These are phyloP conservation scores for Tychaedon coryphoeus DNA, from an alignment of 2,113 vertebrate genomes.

Conservation along the genomic window DNA sequence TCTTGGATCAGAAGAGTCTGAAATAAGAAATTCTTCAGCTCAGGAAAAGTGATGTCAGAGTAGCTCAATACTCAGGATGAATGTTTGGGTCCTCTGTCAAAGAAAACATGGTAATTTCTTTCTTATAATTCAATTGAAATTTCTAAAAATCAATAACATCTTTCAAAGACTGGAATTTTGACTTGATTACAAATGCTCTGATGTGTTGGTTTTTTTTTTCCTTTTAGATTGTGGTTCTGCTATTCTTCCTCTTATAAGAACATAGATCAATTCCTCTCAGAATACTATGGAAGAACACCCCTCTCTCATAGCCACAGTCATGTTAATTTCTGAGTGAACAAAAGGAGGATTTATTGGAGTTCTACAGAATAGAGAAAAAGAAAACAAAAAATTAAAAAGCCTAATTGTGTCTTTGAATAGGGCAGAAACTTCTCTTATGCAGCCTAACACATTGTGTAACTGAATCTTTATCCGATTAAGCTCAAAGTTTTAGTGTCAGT, in stretches of 20 bases:
- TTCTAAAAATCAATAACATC: neutral
- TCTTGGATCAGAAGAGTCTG: neutral
- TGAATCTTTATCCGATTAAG: neutral
- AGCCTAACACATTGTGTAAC: neutral
- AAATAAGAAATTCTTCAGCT: neutral
- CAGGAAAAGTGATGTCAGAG: neutral
- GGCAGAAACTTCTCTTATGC: neutral
- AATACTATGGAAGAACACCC: neutral
- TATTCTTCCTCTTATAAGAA: neutral
- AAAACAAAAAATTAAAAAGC: neutral
- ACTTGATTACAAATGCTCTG: neutral
- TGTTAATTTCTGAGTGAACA: slow-evolving; percentile 25
- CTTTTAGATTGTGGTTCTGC: neutral
- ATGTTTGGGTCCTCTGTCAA: neutral
- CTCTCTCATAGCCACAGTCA: neutral
- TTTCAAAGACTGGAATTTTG: neutral
- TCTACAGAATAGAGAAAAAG: neutral
- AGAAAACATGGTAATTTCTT: neutral
- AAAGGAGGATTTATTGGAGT: neutral
- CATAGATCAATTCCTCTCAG: neutral
- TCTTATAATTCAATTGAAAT: neutral
- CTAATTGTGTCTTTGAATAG: neutral
- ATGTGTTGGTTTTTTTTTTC: neutral
- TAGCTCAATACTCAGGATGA: neutral
- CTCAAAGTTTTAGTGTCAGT: neutral